Conservation (phyloP, 2,888 invertebrate genomes). For the Kuschelorhynchus macadamiae region DNA sequence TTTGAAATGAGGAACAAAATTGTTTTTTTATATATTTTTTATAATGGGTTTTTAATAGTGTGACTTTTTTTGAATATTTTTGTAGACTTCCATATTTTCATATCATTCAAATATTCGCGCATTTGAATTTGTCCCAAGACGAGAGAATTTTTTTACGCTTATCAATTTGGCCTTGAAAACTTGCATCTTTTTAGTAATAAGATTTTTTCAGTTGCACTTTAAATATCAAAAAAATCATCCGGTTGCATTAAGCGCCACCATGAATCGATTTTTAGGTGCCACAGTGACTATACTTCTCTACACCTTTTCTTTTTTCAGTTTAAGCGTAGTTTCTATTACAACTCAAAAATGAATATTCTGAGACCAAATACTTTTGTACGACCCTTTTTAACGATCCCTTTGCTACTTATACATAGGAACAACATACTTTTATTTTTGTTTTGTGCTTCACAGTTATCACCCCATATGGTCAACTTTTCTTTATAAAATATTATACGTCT, state of each 20-base stretch:
- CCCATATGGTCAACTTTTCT: constrained; percentile 13
- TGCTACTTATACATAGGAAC: constrained; percentile 2
- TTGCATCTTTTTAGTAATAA: background rate
- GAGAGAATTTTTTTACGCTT: background rate
- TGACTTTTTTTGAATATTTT: constrained; percentile 11
- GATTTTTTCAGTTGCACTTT: no score
- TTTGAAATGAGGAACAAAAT: no score
- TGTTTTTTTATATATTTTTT: no score
- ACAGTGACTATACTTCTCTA: constrained; percentile 4
- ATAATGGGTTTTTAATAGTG: constrained; percentile 9
- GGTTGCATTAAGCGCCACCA: background rate
- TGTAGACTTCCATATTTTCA: constrained; percentile 15
- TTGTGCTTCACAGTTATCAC: constrained; percentile 22
- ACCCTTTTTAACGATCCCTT: constrained; percentile 11
- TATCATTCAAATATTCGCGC: constrained; percentile 6
- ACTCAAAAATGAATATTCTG: constrained; percentile 18
- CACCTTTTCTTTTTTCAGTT: constrained; percentile 18
- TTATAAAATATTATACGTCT: constrained; percentile 19
- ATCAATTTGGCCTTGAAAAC: constrained; percentile 17
- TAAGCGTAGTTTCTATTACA: constrained; percentile 29
- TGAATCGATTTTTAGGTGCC: constrained; percentile 4
- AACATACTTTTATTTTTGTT: constrained; percentile 18
- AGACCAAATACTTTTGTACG: constrained; percentile 18
- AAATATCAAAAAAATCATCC: no score
- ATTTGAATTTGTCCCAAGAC: constrained; percentile 1